Base-by-base conservation (phyloP, 2,113 vertebrate genomes). In the Syngnathoides biaculeatus region DNA sequence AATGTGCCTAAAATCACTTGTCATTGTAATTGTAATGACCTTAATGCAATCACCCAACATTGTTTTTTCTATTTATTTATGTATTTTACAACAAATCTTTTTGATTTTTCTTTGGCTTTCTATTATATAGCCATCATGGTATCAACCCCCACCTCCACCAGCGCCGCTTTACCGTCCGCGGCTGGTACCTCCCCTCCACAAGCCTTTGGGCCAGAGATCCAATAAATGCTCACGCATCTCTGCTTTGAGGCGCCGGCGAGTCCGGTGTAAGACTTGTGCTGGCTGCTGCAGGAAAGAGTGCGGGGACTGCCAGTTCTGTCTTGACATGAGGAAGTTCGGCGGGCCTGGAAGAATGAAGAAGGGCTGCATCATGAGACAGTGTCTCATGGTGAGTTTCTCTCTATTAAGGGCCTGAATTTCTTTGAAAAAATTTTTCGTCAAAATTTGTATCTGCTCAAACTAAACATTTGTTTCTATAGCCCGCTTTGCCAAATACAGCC, bases 321-420 rank as follows among this genome's bases (percentile, higher is more conserved):
- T 92, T 20, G 95, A 97, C 89, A 98, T 98, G 95, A 95, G 94
- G 90, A 97, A 96, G 82, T 97, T 96, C 15, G 96, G 96, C 0
- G 96, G 96, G 0, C 94, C 96, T 5, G 96, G 96, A 12, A 92
- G 95, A 35, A 95, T 98, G 92, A 98, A 98, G 87, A 95, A 98
- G 89, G 91, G 94, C 76, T 98, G 96, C 39, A 76, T 97, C 52
- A 93, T 94, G 77, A 91, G 96, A 76, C 96, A 97, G 74, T 98
- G 96, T 90, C 87, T 96, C 30, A 83, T 92, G 75, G 96, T 98
- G 84, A 95, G 95, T 93, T 42, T 17, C 14, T 38, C 27, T 20
- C 17, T 38, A 20, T 42, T 12, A 61, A 5, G 13, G 22, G 39
- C 39, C 13, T 15, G 55, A 12, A 2, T 26, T 57, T 14, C 26